A percentile compares a stretch with the other conserved stretches of the same genome.
Evolutionary conservation across 2,113 vertebrate genomes (phyloP).

Genomic region (Xyrauchen texanus): DNA sequence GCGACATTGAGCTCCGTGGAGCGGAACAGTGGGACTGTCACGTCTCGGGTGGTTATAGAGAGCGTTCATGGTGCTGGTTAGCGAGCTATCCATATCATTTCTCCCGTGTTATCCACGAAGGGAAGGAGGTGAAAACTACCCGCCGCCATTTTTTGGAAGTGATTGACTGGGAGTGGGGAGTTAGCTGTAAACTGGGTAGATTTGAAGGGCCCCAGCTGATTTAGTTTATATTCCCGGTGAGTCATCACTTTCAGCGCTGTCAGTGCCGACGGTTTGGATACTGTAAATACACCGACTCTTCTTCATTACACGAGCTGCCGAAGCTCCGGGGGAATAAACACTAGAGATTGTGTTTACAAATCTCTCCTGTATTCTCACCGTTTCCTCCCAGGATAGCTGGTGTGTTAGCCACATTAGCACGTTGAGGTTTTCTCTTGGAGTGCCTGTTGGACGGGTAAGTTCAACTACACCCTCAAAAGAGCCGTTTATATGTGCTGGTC

Average conservation of each 20-base stretch:
- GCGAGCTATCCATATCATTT: constrained; percentile 18
- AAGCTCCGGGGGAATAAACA: constrained; percentile 23
- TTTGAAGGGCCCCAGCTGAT: constrained; percentile 3
- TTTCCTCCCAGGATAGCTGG: constrained; percentile 53
- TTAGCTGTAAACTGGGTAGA: constrained; percentile 57
- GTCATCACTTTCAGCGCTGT: constrained; percentile 23
- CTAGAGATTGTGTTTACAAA: constrained; percentile 20
- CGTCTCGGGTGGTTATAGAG: constrained; percentile 16
- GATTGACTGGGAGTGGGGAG: constrained; percentile 71
- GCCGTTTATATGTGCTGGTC: constrained; percentile 24
- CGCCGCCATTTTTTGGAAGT: constrained; percentile 79
- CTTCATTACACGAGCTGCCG: not conserved
- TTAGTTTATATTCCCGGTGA: constrained; percentile 21
- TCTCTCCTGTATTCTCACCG: constrained; percentile 31
- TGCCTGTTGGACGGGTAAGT: constrained; percentile 56
- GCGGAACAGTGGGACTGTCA: constrained; percentile 10
- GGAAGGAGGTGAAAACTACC: constrained; percentile 60
- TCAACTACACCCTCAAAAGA: constrained; percentile 33
- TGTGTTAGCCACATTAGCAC: constrained; percentile 44
- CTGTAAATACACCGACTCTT: constrained; percentile 1
- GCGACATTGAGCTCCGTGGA: not conserved
- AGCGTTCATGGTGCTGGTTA: constrained; percentile 29
- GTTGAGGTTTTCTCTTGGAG: constrained; percentile 10
- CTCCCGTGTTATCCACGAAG: constrained; percentile 53
- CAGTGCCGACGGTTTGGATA: constrained; percentile 11